Evolutionary conservation across 2,888 invertebrate species (phyloP).

Genomic region (Pediacus dermestoides): DNA sequence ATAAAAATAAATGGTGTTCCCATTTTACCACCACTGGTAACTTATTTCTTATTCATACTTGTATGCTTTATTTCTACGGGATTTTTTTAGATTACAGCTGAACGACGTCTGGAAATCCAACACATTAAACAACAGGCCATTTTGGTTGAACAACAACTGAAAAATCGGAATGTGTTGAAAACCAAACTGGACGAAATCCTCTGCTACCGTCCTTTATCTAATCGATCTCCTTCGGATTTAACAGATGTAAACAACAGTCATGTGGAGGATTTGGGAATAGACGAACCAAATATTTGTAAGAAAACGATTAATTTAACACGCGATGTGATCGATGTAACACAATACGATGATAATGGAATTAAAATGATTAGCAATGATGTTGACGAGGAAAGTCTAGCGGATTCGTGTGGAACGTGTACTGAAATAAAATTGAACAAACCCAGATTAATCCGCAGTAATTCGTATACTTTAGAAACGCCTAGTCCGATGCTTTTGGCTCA

Average conservation of each 20-base stretch:
- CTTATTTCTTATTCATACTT: constrained; percentile 8
- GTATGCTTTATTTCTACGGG: constrained; percentile 10
- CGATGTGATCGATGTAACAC: constrained; percentile 38
- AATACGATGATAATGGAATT: constrained; percentile 34
- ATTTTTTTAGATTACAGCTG: constrained; percentile 60
- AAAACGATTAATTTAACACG: constrained; percentile 31
- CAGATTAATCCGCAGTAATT: constrained; percentile 66
- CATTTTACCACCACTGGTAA: constrained; percentile 72
- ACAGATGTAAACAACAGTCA: constrained; percentile 24
- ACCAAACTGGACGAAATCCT: constrained; percentile 32
- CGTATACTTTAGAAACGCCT: constrained; percentile 74
- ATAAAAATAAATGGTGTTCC: constrained; percentile 71
- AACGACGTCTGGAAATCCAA: constrained; percentile 62
- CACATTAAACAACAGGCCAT: constrained; percentile 65
- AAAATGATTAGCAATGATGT: constrained; percentile 24
- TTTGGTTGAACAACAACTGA: constrained; percentile 60
- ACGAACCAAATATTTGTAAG: constrained; percentile 16
- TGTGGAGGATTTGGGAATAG: constrained; percentile 25
- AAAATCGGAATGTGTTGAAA: constrained; percentile 48
- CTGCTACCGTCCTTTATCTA: constrained; percentile 20
- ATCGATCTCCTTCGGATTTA: constrained; percentile 18
- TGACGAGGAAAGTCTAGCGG: constrained; percentile 10
- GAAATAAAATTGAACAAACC: constrained; percentile 39
- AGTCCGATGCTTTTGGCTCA: constrained; percentile 71
- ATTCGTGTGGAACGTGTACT: constrained; percentile 9